Base-by-base conservation (phyloP, 2,888 invertebrate species). In the Antheraea assamensis region DNA sequence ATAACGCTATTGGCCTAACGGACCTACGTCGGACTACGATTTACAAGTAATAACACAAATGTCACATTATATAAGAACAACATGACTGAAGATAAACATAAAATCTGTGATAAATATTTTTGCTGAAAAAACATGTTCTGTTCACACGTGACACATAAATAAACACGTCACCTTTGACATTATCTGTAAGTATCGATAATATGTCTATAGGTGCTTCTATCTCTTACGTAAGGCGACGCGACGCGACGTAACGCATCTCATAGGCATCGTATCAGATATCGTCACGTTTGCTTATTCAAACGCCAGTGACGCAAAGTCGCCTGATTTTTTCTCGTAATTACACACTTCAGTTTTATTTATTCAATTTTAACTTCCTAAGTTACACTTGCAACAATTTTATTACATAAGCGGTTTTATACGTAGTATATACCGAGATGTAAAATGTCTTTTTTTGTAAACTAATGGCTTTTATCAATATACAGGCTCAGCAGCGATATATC, bases 221-320 rank as follows among this genome's bases (percentile, higher is more conserved):
- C 66, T 31, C 66, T 66, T 66, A 35, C 66, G 66, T 66, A 66
- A 66, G 10, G 21, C 66, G 19, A 21, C 30, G 66, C 66, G 66
- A 31, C 66, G n/a, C 66, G 30, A 31, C 30, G 66, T 21, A 66
- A 68, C 10, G 21, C 17, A 35, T 10, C 68, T 8, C 68, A 35
- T 24, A n/a, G 1, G 19, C 35, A 35, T 66, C 31, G 30, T 30
- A 66, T 27, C 61, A 1, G 21, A 68, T 68, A 68, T 68, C 10
- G 31, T 21, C 35, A 68, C n/a, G 19, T 68, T 68, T 35, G 35
- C n/a, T 68, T 68, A 21, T 35, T 68, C n/a, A 68, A 35, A 10
- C 68, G 24, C 8, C 35, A 35, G 21, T 68, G 68, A 68, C 35
- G 68, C 35, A 68, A 35, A 64, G 17, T 27, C 30, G 64, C 30